Evolutionary conservation across 2,797 vertebrate species (phyloP).

Genomic region (Melanogrammus aeglefinus): DNA sequence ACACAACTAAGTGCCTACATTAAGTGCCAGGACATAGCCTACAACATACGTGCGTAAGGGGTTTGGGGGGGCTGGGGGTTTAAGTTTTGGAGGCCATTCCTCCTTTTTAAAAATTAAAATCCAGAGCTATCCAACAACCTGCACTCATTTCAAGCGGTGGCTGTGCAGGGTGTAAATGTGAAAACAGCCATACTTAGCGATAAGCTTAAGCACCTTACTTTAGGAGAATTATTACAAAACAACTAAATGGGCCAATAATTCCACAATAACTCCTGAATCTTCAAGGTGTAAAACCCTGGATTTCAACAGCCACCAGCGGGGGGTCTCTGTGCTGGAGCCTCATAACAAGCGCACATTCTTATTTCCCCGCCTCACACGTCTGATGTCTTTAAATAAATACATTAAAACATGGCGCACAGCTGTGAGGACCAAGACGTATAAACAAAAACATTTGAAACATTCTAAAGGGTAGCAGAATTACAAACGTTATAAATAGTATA

Average conservation of each 20-base stretch:
- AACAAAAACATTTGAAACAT: background rate
- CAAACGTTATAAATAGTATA: background rate
- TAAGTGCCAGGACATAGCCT: no score
- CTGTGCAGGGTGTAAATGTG: conserved; percentile 10
- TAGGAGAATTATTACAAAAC: conserved; percentile 62
- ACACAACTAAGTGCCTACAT: no score
- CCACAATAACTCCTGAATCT: conserved; percentile 64
- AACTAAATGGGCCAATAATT: conserved; percentile 76
- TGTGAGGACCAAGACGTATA: background rate
- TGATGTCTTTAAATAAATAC: background rate
- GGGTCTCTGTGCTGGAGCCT: conserved; percentile 44
- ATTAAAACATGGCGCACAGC: background rate
- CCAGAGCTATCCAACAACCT: background rate
- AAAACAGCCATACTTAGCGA: conserved; percentile 67
- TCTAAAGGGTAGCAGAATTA: background rate
- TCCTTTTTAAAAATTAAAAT: background rate
- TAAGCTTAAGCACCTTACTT: conserved; percentile 64
- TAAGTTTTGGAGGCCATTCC: no score
- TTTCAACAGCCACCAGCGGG: conserved; percentile 63
- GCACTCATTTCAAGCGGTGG: background rate
- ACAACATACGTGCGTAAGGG: no score
- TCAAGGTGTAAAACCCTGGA: conserved; percentile 52
- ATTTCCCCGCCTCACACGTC: conserved; percentile 41
- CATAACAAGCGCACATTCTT: conserved; percentile 51
- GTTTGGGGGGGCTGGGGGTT: no score